phyloP scores from a whole-genome alignment of 2,888 invertebrate genomes.

The Ochropacha duplaris region DNA sequence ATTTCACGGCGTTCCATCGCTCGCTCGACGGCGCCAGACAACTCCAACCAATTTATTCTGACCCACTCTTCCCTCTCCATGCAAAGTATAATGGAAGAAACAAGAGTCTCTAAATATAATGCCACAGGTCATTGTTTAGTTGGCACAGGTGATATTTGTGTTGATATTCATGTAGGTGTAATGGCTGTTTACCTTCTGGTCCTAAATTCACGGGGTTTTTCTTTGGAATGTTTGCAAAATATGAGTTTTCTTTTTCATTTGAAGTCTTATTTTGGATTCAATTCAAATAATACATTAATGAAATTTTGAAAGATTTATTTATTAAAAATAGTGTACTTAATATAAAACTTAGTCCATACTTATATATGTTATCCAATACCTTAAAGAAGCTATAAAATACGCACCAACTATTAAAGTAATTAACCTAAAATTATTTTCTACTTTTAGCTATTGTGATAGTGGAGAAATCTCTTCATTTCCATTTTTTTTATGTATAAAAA shows the following conservation, averaged over 20 bases:
- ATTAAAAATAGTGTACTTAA: neutral
- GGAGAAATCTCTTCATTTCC: slow-evolving; percentile 46
- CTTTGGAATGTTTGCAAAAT: neutral
- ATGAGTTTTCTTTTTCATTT: no score
- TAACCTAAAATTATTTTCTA: slow-evolving; percentile 2
- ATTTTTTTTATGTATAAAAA: neutral
- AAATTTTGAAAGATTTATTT: neutral
- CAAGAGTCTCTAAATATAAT: slow-evolving; percentile 20
- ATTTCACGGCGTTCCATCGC: slow-evolving; percentile 38
- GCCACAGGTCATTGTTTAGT: slow-evolving; percentile 26
- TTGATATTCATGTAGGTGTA: neutral
- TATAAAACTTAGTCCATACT: neutral
- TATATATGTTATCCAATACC: no score
- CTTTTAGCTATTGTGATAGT: slow-evolving; percentile 32
- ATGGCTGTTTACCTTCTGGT: neutral
- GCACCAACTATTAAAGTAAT: no score
- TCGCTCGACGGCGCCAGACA: slow-evolving; percentile 46
- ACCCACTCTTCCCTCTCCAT: slow-evolving; percentile 31
- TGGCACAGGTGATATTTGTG: slow-evolving; percentile 16
- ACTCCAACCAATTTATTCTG: slow-evolving; percentile 32
- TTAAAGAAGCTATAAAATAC: neutral
- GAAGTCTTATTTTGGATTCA: no score
- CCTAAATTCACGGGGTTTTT: neutral
- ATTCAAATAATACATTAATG: no score
- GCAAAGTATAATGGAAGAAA: neutral